A percentile compares a stretch with the other conserved stretches of the same genome.
Evolutionary conservation across 2,797 vertebrate species (phyloP).

Genomic region (Nyctibius grandis): DNA sequence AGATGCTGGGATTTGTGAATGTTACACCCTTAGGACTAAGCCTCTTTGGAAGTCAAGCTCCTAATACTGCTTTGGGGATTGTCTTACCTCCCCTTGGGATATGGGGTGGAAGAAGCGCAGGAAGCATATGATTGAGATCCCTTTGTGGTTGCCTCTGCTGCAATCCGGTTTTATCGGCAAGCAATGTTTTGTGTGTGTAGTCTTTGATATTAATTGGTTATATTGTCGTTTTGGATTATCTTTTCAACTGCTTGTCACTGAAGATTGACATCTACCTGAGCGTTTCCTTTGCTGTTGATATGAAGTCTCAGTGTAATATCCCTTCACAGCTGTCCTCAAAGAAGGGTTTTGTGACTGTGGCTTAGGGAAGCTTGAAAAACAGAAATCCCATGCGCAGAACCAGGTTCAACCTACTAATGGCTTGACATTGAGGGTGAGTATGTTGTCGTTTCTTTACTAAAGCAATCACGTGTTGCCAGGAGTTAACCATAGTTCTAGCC

Average conservation of each 20-base stretch:
- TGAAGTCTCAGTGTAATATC: background rate
- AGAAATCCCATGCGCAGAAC: background rate
- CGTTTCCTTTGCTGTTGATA: background rate
- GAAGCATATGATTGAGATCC: background rate
- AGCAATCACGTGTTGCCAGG: background rate
- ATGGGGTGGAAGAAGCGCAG: fast-evolving
- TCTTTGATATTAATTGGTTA: background rate
- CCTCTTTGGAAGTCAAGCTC: background rate
- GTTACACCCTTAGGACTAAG: background rate
- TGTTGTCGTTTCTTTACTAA: background rate
- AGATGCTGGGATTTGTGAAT: background rate
- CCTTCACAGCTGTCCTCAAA: background rate
- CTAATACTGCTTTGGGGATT: background rate
- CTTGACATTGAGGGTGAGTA: background rate
- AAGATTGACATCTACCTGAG: background rate
- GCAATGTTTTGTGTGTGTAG: background rate
- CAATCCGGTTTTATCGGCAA: background rate
- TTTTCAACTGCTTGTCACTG: background rate
- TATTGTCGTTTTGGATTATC: background rate
- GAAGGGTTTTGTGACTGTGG: background rate
- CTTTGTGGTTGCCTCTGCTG: background rate
- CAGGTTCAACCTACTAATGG: background rate
- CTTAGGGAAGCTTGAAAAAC: background rate
- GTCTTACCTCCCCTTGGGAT: background rate
- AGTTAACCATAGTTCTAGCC: background rate